Base-by-base conservation (phyloP, 2,888 invertebrate genomes). In the Caenorhabditis virilis region DNA sequence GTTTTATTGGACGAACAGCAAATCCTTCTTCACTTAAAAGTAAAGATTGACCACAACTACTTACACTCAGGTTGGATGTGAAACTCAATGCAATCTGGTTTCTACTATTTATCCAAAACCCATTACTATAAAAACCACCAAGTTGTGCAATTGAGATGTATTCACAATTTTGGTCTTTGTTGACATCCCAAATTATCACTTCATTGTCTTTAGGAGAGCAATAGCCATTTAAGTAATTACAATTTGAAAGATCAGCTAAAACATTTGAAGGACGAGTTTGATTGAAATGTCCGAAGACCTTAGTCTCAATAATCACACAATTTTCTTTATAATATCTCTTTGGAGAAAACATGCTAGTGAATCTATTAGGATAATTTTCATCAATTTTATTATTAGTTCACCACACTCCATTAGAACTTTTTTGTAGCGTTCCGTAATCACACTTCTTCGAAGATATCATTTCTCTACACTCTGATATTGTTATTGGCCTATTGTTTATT, bases 301-400 rank as follows among this genome's bases (percentile, higher is more conserved):
- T 73, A 22, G 73, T 73, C 51, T 73, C 73, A 56, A 73, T 75
- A 23, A 73, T 54, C 0, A 73, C 53, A 73, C 73, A 73, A 52
- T 73, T 73, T 46, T 73, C 65, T 61, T 73, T 73, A 42, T 60
- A 53, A 63, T 71, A 73, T 56, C 57, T 50, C 55, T 71, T 73
- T 18, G 43, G 22, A n/a, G 53, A 36, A 30, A 72, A 69, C 1
- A 72, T 47, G 47, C 72, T 72, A 33, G 72, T 66, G 41, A 72
- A 74, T 71, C 72, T 15, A 61, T 72, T 72, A 2, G 72, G 72
- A 73, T 70, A 74, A 30, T 74, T 70, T 46, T 27, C 54, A 22
- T 43, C 26, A 25, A 67, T 46, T 63, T 74, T 75, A 59, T 73
- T 73, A 55, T 63, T 75, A n/a, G 69, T 74, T 48, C 35, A 46